Percentiles rank a stretch among this genome's conserved stretches.
Evolutionary conservation across 2,797 vertebrate species (phyloP).

Genomic region (Hoplostethus mediterraneus): DNA sequence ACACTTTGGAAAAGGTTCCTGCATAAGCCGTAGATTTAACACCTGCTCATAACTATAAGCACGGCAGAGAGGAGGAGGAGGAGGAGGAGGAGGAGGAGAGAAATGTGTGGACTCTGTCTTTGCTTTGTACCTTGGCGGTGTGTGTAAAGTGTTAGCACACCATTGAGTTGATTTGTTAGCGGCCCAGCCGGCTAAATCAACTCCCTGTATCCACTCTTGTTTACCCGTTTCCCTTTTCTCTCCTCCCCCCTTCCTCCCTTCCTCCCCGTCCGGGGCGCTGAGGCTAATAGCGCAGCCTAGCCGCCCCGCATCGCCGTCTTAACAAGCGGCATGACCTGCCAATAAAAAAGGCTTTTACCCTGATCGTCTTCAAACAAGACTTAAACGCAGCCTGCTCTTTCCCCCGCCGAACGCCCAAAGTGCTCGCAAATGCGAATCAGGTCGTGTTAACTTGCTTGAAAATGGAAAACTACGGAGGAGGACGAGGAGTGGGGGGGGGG

Average conservation of each 20-base stretch:
- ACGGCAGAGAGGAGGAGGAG: slow-evolving; percentile 8
- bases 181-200: slow-evolving; percentile 65
- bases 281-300: slow-evolving; percentile 67
- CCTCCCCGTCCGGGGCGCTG: slow-evolving; percentile 40
- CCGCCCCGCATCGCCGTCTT: slow-evolving; percentile 71
- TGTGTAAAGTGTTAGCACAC: slow-evolving; percentile 63
- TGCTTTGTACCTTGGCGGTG: slow-evolving; percentile 45
- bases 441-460: slow-evolving; percentile 73
- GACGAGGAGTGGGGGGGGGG: slow-evolving; percentile 36
- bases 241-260: slow-evolving; percentile 46
- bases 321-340: slow-evolving; percentile 82
- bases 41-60: slow-evolving; percentile 45
- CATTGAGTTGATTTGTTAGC: slow-evolving; percentile 78
- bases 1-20: slow-evolving; percentile 44
- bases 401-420: slow-evolving; percentile 66
- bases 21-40: slow-evolving; percentile 51
- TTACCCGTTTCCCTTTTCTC: slow-evolving; percentile 70
- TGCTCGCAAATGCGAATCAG: slow-evolving; percentile 78
- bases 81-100: neutral
- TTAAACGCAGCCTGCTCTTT: slow-evolving; percentile 75
- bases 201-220: slow-evolving; percentile 73
- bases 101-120: neutral
- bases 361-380: slow-evolving; percentile 82
- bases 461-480: slow-evolving; percentile 63
- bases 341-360: slow-evolving; percentile 89